Base-by-base conservation (phyloP, 1,140 invertebrate genomes). In the Adoxophyes honmai region DNA sequence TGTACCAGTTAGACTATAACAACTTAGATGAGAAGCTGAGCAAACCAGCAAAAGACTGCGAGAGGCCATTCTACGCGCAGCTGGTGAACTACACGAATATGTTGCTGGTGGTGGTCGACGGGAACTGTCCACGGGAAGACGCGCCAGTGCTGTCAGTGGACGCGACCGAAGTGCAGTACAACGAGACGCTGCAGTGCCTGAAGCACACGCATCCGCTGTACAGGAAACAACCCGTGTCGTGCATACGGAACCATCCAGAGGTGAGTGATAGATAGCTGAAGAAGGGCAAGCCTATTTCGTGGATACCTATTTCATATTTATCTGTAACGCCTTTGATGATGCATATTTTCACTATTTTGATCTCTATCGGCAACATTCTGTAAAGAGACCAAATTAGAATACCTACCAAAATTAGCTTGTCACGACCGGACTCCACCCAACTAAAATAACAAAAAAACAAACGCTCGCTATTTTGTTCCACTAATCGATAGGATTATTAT, bases 61-160 rank as follows among this genome's bases (percentile, higher is more conserved):
- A 77, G 1, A 62, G 95, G 66, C 93, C 94, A 11, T 98, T 96
- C 88, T 94, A 96, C 56, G 94, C 96, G 1, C 94, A 97, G 66
- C 91, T 93, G 34, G 94, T 98, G 34, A 93, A 93, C 34, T 91
- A 92, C 38, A 97, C 95, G 38, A 98, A 98, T 78, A 91, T 98
- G 89, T 90, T 98, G 3, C 86, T 98, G 55, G 84, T 98, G 0
- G 95, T 97, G 1, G 93, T 97, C 1, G 94, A 96, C 70, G 93
- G 90, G 9, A 72, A 91, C 6, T 95, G 94, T 70, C 75, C 85
- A 0, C 89, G 88, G 36, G 74, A 81, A 10, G 86, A 89, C n/a
- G 76, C 73, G 9, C 65, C 79, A 0, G 65, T 78, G 10, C 72
- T 92, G n/a, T 91, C 88, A 0, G 83, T 94, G 7, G 90, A 91